These are phyloP conservation scores for Dicerorhinus sumatrensis DNA, from an alignment of 2,113 vertebrate species.

Conservation along the genomic window DNA sequence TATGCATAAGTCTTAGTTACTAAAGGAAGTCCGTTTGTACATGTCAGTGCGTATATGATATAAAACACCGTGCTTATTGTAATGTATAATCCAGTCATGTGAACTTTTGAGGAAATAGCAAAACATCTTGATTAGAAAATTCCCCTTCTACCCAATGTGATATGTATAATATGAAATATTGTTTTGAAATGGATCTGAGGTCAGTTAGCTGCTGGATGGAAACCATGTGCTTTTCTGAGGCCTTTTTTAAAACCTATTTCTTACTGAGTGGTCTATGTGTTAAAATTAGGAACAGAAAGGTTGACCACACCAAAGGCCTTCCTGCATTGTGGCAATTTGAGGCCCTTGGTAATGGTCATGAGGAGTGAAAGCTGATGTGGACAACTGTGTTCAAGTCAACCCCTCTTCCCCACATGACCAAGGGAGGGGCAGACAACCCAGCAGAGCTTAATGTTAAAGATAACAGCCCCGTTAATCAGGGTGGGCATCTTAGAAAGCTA, in stretches of 20 bases:
- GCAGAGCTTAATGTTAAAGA: neutral
- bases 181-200: conserved; percentile 58
- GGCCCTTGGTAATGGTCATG: neutral
- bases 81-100: neutral
- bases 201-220: conserved; percentile 25
- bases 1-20: neutral
- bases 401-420: neutral
- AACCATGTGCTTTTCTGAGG: conserved; percentile 44
- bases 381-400: neutral
- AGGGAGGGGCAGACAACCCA: neutral
- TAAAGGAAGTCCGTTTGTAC: neutral
- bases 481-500: neutral
- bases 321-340: neutral
- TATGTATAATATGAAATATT: conserved; percentile 11
- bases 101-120: conserved; percentile 44
- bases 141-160: neutral
- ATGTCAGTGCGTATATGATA: neutral
- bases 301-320: conserved; percentile 42
- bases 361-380: neutral
- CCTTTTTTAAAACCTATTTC: conserved; percentile 7
- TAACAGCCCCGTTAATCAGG: neutral
- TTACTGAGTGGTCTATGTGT: neutral
- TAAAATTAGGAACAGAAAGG: conserved; percentile 66
- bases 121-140: conserved; percentile 57
- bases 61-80: neutral